Percentiles rank a stretch among this genome's conserved stretches.
phyloP scores from a whole-genome alignment of 2,113 vertebrate species.

The Epinephelus cyanopodus region DNA sequence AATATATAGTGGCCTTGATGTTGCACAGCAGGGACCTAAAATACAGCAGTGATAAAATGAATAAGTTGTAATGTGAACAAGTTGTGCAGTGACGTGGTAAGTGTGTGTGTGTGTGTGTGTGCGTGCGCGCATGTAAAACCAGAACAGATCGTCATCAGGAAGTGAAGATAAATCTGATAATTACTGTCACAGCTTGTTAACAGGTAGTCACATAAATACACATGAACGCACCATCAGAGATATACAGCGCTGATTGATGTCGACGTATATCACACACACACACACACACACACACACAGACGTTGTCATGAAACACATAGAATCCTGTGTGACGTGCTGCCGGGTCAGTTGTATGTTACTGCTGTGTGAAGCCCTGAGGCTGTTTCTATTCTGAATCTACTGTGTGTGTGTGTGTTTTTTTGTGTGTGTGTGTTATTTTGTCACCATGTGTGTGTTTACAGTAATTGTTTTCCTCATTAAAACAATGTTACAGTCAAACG shows the following conservation, averaged over 20 bases:
- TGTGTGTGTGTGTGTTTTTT: conserved; percentile 17
- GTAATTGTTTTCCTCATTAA: conserved; percentile 6
- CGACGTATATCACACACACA: conserved; percentile 11
- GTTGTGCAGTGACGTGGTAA: too few relatives aligned
- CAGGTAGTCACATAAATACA: too few relatives aligned
- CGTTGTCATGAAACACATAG: neutral
- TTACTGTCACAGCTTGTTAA: too few relatives aligned
- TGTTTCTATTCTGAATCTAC: conserved; percentile 42
- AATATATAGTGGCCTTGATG: too few relatives aligned
- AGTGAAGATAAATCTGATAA: too few relatives aligned
- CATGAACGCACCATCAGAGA: neutral
- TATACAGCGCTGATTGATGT: neutral
- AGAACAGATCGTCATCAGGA: too few relatives aligned
- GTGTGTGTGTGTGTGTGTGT: too few relatives aligned
- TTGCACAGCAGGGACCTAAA: too few relatives aligned
- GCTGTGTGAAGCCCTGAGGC: conserved; percentile 29
- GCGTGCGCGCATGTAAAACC: too few relatives aligned
- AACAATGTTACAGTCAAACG: neutral
- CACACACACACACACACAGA: conserved; percentile 40
- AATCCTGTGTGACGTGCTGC: conserved; percentile 48
- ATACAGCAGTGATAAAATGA: too few relatives aligned
- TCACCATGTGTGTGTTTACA: neutral
- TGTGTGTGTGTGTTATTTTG: neutral
- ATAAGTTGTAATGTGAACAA: too few relatives aligned
- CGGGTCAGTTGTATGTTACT: conserved; percentile 29